These are phyloP conservation scores for Cyanoramphus novaezelandiae DNA, from an alignment of 2,113 vertebrate genomes.

Conservation along the genomic window DNA sequence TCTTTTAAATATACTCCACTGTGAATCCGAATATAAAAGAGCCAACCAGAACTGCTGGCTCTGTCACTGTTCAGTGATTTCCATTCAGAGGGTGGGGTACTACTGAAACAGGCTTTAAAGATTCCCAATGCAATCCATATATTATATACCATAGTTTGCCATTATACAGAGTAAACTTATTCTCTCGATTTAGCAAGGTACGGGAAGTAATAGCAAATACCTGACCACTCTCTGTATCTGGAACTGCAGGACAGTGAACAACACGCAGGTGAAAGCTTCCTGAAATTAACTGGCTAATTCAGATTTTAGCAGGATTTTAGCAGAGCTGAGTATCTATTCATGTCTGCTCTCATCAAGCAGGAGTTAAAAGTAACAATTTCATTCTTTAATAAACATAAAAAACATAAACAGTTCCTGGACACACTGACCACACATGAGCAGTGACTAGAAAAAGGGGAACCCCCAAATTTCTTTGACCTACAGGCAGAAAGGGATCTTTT, in stretches of 20 bases:
- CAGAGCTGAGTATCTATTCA: not conserved
- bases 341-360: not conserved
- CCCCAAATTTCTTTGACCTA: not conserved
- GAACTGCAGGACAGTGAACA: not conserved
- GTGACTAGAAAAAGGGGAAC: conserved; percentile 6
- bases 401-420: not conserved
- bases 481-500: not conserved
- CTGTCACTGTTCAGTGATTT: not conserved
- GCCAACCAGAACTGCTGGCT: not conserved
- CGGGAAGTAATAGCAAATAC: not conserved
- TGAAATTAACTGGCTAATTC: not conserved
- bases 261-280: not conserved
- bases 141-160: not conserved
- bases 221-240: not conserved
- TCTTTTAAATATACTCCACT: not conserved
- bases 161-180: not conserved
- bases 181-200: not conserved
- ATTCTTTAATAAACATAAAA: not conserved
- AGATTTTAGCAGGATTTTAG: not conserved
- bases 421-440: not conserved
- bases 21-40: not conserved
- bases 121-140: not conserved
- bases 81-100: not conserved
- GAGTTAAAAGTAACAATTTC: not conserved
- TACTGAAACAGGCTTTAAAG: not conserved